Evolutionary conservation across 1,140 invertebrate species (phyloP), one percentile per base, ranked within the genome.

Genomic region (Drosophila repleta): DNA sequence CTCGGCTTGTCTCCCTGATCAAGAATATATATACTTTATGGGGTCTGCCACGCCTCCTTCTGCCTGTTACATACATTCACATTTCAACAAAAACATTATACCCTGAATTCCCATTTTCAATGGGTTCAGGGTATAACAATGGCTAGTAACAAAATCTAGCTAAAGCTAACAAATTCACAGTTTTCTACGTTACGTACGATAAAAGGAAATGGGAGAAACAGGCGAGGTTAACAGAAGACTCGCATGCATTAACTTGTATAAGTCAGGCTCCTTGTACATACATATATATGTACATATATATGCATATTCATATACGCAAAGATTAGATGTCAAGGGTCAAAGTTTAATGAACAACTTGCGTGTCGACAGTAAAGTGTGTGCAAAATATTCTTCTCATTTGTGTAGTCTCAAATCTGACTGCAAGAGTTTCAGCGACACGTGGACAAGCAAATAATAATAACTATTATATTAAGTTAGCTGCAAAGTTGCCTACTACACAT

Each of bases 301-400:
- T 74, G 68, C 64, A 45, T 57, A 35, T 72, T 29, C 8, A 26
- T 58, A 72, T 66, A 20, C 11, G 18, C 18, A 39, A 48, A 46
- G 62, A 79, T 77, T 70, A 62, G 43, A 24, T 53, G 13, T 29
- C 53, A 83, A 85, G 88, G 79, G 83, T 83, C 61, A 87, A 87
- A 88, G 83, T 79, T 88, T 88, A 87, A 88, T 88, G 79, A 76
- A 88, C 68, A 83, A 65, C 75, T 88, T 65, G 83, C 83, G 79
- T 88, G 57, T 48, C 39, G 58, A 56, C 57, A 39, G 8, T 13
- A 65, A 46, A 53, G 10, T 35, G 73, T 71, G 57, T 56, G 43
- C 69, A 43, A 43, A 70, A 69, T 29, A 20, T 18, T n/a, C 35
- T 18, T n/a, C 18, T 15, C 46, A 4, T 21, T 53, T 74, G 74